These are phyloP conservation scores for Cyclophora albipunctata DNA, from an alignment of 2,888 invertebrate species.

Conservation along the genomic window DNA sequence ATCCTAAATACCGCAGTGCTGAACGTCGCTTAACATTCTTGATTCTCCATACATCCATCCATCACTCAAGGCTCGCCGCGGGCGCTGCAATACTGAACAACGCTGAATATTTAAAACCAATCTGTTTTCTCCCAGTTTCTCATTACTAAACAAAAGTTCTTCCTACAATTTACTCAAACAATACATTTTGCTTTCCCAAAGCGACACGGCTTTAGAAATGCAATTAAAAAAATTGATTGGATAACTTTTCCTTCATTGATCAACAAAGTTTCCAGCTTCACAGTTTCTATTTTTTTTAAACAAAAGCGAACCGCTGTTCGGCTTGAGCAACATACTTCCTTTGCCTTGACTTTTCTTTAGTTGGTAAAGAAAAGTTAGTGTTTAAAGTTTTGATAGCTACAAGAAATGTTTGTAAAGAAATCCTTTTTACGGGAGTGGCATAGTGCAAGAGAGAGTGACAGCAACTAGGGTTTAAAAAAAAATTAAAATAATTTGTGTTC, in stretches of 20 bases:
- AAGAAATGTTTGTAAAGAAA: too few relatives aligned
- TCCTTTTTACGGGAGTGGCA: too few relatives aligned
- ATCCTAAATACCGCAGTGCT: too few relatives aligned
- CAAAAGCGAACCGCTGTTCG: conserved; percentile 11
- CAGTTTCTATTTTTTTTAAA: conserved; percentile 15
- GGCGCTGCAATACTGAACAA: too few relatives aligned
- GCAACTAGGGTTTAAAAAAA: too few relatives aligned
- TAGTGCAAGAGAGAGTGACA: too few relatives aligned
- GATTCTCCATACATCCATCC: too few relatives aligned
- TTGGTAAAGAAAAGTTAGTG: conserved; percentile 1
- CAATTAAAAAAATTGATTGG: conserved; percentile 37
- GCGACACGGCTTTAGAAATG: background rate
- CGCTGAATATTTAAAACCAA: conserved; percentile 4
- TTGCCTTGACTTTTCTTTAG: conserved; percentile 4
- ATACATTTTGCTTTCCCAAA: background rate
- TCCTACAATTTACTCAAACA: conserved; percentile 7
- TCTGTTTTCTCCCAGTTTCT: background rate
- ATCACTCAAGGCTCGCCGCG: too few relatives aligned
- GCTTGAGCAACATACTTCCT: background rate
- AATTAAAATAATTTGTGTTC: too few relatives aligned
- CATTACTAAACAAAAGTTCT: conserved; percentile 7
- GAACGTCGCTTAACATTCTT: too few relatives aligned
- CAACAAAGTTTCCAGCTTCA: conserved; percentile 25
- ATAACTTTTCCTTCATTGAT: conserved; percentile 31
- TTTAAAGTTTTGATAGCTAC: too few relatives aligned